These are phyloP conservation scores for Melospiza georgiana DNA, from an alignment of 2,113 vertebrate genomes.

Conservation along the genomic window DNA sequence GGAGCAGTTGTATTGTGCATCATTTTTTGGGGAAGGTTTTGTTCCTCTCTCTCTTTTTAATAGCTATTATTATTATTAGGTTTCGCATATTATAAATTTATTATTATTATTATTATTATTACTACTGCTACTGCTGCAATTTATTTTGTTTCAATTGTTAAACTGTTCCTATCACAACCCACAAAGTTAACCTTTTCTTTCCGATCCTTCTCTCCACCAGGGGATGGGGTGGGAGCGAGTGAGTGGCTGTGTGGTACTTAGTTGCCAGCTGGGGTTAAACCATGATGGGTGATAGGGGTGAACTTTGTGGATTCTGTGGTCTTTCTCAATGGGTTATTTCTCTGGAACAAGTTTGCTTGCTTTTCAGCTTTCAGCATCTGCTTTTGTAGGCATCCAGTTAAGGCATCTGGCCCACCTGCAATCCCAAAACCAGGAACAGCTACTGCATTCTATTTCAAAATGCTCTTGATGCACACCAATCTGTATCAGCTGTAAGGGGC, in stretches of 20 bases:
- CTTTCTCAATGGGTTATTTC: neutral
- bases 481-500: neutral
- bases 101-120: neutral
- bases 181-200: neutral
- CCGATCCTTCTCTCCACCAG: fast-evolving
- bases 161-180: neutral
- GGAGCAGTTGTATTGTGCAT: neutral
- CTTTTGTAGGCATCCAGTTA: neutral
- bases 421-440: neutral
- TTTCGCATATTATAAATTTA: neutral
- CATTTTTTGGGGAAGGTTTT: neutral
- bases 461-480: neutral
- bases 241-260: neutral
- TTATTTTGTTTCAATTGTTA: neutral
- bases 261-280: neutral
- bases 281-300: neutral
- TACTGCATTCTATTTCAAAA: neutral
- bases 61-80: too few species aligned
- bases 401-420: neutral
- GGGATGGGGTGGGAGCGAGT: neutral
- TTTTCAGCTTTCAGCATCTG: neutral
- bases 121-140: neutral
- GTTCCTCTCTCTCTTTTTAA: neutral
- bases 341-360: neutral
- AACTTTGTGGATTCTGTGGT: neutral